Evolutionary conservation across 2,888 invertebrate species (phyloP).

Genomic region (Coelogynopora nodosa): DNA sequence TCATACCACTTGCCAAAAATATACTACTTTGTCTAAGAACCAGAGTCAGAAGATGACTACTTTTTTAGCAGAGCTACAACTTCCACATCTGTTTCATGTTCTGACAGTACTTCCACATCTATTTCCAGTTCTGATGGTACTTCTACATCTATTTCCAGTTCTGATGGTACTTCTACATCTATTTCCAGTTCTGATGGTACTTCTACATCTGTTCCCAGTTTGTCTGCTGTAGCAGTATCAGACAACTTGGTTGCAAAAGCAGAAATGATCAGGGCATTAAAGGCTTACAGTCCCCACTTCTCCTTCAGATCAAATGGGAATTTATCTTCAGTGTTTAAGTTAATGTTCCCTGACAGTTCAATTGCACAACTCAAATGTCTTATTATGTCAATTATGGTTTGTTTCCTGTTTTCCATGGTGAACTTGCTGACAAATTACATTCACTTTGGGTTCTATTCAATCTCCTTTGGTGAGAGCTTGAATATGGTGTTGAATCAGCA

Average conservation of each 20-base stretch:
- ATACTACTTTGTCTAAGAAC: neutral
- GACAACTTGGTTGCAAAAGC: neutral
- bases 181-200: neutral
- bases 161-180: neutral
- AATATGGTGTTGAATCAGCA: neutral
- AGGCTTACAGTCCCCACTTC: neutral
- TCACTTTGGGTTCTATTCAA: neutral
- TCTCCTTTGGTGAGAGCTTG: neutral
- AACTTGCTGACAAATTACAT: neutral
- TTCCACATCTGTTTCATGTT: neutral
- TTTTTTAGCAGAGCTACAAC: neutral
- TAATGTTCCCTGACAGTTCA: slow-evolving; percentile 1
- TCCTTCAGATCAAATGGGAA: neutral
- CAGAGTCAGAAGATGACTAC: neutral
- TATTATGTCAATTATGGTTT: neutral
- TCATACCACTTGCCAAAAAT: neutral
- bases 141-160: neutral
- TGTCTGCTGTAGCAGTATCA: neutral
- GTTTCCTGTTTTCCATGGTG: neutral
- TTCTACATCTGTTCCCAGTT: neutral
- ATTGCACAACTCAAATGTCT: neutral
- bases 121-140: neutral
- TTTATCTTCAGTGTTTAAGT: neutral
- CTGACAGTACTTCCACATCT: neutral
- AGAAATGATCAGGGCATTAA: neutral